A percentile compares a stretch with the other conserved stretches of the same genome.
Conservation (phyloP, 2,888 invertebrate species). For the Girardia tigrina region DNA sequence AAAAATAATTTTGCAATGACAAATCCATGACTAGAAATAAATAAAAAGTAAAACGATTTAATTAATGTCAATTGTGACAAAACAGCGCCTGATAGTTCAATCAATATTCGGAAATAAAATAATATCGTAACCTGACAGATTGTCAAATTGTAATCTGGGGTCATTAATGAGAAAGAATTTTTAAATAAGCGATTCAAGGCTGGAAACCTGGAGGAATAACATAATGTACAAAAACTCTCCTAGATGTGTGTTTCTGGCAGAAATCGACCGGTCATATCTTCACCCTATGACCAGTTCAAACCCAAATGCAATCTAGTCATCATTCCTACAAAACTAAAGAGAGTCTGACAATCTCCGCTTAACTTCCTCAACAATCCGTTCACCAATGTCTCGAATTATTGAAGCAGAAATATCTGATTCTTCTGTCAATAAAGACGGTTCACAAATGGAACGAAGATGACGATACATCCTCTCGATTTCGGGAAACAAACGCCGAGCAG, state of each 20-base stretch:
- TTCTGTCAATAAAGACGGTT: not conserved
- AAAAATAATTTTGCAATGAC: too few relatives aligned
- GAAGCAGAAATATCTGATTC: not conserved
- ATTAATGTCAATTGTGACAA: too few relatives aligned
- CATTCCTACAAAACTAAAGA: not conserved
- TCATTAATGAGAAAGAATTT: not conserved
- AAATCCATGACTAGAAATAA: too few relatives aligned
- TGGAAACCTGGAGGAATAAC: not conserved
- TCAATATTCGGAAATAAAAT: not conserved
- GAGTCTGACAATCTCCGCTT: constrained; percentile 9
- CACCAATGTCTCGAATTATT: not conserved
- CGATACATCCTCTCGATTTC: constrained; percentile 20
- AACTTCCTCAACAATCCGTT: constrained; percentile 2
- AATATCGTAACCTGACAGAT: not conserved
- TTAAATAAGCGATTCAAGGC: not conserved
- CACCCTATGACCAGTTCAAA: too few relatives aligned
- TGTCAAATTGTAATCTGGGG: constrained; percentile 6
- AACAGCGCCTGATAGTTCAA: too few relatives aligned
- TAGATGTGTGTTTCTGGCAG: too few relatives aligned
- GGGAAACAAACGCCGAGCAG: not conserved
- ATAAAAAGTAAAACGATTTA: too few relatives aligned
- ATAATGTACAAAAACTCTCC: not conserved
- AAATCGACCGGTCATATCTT: too few relatives aligned
- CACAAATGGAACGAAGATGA: not conserved
- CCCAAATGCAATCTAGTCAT: not conserved